A percentile compares a stretch with the other conserved stretches of the same genome.
Conservation (phyloP, 2,797 vertebrate species). For the Babyrousa celebensis region DNA sequence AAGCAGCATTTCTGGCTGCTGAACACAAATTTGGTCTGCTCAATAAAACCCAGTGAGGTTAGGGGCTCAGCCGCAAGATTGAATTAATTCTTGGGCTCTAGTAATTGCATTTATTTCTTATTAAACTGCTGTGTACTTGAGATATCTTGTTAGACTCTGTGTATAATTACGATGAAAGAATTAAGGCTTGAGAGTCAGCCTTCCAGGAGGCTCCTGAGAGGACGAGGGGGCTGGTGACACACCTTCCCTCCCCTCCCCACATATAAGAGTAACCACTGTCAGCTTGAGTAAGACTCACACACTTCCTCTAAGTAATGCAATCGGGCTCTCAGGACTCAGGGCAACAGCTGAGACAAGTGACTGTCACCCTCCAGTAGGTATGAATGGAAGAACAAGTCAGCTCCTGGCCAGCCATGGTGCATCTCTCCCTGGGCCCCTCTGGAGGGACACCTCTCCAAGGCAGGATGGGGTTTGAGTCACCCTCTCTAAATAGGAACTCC, state of each 20-base stretch:
- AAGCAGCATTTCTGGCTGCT: background rate
- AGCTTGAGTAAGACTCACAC: background rate
- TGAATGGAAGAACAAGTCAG: background rate
- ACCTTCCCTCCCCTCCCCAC: background rate
- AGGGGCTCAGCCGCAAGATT: background rate
- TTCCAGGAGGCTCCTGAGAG: slow-evolving; percentile 4
- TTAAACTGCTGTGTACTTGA: slow-evolving; percentile 55
- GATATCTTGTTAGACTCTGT: slow-evolving; percentile 30
- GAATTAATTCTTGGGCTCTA: slow-evolving; percentile 37
- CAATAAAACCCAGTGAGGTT: slow-evolving; percentile 32
- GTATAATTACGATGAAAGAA: slow-evolving; percentile 71
- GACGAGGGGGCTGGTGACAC: background rate
- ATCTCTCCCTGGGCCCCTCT: background rate
- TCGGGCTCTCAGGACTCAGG: background rate
- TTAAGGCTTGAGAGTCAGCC: slow-evolving; percentile 26
- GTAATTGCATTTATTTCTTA: slow-evolving; percentile 74
- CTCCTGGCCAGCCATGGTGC: background rate
- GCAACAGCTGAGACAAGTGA: background rate
- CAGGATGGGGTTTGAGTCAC: background rate
- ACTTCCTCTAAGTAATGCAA: background rate
- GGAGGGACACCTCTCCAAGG: background rate
- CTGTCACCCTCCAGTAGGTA: background rate
- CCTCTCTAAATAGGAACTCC: background rate
- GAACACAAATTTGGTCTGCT: slow-evolving; percentile 8
- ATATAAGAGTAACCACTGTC: background rate